Evolutionary conservation across 1,140 invertebrate species (phyloP).

Genomic region (Solenopsis fugax): DNA sequence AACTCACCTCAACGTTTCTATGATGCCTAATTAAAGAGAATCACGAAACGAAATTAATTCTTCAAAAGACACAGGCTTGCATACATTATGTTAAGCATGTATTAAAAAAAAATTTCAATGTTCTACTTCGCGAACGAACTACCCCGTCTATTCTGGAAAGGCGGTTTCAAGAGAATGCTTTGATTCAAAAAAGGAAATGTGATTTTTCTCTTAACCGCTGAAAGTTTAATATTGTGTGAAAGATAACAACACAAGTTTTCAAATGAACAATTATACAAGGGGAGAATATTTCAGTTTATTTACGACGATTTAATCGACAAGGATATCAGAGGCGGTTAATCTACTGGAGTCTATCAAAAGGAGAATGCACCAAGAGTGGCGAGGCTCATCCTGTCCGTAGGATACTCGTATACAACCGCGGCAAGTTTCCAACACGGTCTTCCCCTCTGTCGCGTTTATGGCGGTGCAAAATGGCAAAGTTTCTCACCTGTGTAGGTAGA

Average conservation of each 20-base stretch:
- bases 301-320: neutral
- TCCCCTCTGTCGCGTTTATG: conserved; percentile 6
- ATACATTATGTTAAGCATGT: neutral
- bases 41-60: conserved; percentile 19
- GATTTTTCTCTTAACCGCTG: neutral
- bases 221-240: neutral
- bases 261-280: neutral
- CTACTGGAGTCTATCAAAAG: conserved; percentile 8
- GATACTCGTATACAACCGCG: conserved; percentile 23
- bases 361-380: neutral
- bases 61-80: neutral
- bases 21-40: conserved; percentile 40
- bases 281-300: neutral
- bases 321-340: conserved; percentile 31
- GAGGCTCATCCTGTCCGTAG: conserved; percentile 26
- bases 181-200: neutral
- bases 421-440: conserved; percentile 42
- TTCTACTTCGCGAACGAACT: neutral
- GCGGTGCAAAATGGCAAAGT: conserved; percentile 51
- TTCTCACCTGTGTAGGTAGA: conserved; percentile 61
- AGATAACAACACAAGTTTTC: neutral
- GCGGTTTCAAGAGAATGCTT: neutral
- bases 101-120: neutral
- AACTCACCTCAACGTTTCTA: neutral
- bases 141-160: too few species aligned